These are phyloP conservation scores for Chaenogobius annularis DNA, from an alignment of 2,113 vertebrate species.

Conservation along the genomic window DNA sequence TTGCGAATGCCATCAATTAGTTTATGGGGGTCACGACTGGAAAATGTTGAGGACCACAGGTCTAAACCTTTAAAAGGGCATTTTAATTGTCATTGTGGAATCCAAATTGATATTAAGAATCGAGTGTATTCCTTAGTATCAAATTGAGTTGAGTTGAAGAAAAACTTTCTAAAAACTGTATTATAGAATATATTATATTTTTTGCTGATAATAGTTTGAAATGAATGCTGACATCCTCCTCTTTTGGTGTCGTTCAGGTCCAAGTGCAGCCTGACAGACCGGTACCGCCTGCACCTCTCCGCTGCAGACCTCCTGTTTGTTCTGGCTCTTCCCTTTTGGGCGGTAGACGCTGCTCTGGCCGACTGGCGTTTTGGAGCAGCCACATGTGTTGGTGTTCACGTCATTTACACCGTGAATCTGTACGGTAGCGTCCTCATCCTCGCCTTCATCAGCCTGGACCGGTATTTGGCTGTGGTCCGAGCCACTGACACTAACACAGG, in stretches of 20 bases:
- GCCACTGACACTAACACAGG: conserved; percentile 94
- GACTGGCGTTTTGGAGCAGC: conserved; percentile 89
- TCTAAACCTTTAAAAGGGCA: no score
- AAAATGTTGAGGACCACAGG: no score
- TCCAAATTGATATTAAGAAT: no score
- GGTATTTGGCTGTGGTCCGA: conserved; percentile 94
- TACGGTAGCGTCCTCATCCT: conserved; percentile 97
- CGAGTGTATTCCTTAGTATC: no score
- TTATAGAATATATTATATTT: no score
- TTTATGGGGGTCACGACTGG: no score
- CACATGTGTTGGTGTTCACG: conserved; percentile 87
- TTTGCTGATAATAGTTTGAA: background rate
- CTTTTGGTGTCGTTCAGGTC: conserved; percentile 64
- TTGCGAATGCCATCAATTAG: no score
- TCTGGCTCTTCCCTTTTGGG: conserved; percentile 95
- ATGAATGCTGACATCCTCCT: background rate
- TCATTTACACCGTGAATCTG: conserved; percentile 95
- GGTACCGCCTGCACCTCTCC: conserved; percentile 93
- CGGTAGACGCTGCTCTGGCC: conserved; percentile 84
- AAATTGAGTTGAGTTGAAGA: no score
- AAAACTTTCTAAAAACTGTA: no score
- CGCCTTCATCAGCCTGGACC: conserved; percentile 96
- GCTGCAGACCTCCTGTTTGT: conserved; percentile 98
- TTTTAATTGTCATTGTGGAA: no score
- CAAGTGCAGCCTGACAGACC: conserved; percentile 91